phyloP scores from a whole-genome alignment of 2,113 vertebrate genomes.

The Ursus arctos region DNA sequence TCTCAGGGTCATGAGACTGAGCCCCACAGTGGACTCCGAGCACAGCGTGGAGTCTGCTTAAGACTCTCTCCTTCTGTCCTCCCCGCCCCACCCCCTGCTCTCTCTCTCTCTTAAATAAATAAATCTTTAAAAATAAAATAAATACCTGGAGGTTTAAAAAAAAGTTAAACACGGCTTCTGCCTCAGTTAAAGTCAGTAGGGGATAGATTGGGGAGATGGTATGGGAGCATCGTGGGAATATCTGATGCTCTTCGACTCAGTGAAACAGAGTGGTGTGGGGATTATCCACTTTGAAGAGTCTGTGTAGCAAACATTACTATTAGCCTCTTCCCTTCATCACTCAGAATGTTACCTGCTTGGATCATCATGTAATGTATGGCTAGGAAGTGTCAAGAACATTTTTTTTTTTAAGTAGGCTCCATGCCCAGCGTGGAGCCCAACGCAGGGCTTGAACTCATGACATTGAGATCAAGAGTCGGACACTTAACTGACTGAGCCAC shows the following conservation, averaged over 20 bases:
- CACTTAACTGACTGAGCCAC: not conserved
- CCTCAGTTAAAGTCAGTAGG: not conserved
- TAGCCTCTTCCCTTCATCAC: not conserved
- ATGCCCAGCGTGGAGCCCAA: not conserved
- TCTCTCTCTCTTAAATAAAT: not conserved
- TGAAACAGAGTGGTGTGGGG: not conserved
- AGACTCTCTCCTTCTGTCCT: not conserved
- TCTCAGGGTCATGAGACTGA: not conserved
- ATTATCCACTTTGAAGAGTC: not conserved
- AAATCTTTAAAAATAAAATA: not conserved
- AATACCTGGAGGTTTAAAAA: not conserved
- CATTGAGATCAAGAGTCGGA: not conserved
- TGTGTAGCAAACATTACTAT: not conserved
- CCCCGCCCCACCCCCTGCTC: not conserved
- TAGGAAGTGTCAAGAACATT: not conserved
- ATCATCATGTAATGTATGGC: not conserved
- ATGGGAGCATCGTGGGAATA: not conserved
- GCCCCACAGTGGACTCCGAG: not conserved
- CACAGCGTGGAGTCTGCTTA: not conserved
- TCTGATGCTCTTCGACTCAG: not conserved
- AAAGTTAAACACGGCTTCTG: not conserved
- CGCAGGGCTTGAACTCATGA: not conserved
- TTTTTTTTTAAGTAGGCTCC: not conserved
- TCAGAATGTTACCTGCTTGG: constrained; percentile 2
- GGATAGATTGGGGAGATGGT: not conserved